Conservation (phyloP, 2,113 vertebrate species). For the Pyrgilauda ruficollis region DNA sequence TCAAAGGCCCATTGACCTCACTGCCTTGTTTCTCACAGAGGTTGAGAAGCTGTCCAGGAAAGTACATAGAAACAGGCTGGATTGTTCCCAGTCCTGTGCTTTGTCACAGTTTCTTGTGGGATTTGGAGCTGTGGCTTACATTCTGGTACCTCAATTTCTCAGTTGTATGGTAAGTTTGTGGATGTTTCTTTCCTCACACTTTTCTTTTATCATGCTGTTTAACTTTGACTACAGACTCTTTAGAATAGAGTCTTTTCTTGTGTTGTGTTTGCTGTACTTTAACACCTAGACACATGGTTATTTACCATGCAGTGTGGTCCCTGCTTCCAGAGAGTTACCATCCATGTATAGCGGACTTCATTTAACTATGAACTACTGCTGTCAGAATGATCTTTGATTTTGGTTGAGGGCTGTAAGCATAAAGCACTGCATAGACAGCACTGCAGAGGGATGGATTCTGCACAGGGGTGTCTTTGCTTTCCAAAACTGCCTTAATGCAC, state of each 20-base stretch:
- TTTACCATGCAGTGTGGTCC: neutral
- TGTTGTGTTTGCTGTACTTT: neutral
- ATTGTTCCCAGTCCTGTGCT: neutral
- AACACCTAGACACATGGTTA: neutral
- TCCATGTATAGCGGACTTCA: neutral
- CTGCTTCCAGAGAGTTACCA: neutral
- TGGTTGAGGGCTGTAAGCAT: neutral
- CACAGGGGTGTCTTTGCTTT: neutral
- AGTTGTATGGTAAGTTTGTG: neutral
- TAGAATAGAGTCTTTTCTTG: neutral
- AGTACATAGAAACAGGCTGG: accelerated
- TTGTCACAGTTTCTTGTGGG: neutral
- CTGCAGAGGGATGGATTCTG: neutral
- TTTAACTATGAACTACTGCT: neutral
- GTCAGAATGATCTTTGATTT: neutral
- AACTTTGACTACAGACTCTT: neutral
- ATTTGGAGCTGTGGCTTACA: neutral
- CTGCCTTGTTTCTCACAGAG: neutral
- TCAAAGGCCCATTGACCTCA: neutral
- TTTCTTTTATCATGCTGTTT: neutral
- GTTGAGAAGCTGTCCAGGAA: neutral
- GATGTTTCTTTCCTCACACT: neutral
- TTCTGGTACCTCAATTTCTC: neutral
- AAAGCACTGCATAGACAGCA: neutral
- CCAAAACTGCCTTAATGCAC: neutral